Percentiles rank a stretch among this genome's conserved stretches.
Conservation (phyloP, 2,888 invertebrate species). For the Syritta pipiens region DNA sequence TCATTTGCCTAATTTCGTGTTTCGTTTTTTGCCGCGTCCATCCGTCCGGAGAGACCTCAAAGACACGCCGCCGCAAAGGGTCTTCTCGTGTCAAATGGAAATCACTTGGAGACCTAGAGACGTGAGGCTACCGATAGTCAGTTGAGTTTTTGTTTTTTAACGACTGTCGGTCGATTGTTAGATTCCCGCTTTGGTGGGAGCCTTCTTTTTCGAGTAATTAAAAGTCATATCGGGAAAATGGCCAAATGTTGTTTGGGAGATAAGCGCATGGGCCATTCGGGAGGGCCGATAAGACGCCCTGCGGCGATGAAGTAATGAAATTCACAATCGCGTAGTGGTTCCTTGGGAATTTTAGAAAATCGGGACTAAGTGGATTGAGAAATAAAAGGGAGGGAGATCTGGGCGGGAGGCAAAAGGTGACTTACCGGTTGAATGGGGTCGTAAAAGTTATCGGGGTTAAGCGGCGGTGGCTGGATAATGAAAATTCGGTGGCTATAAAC, state of each 20-base stretch:
- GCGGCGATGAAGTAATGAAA: conserved; percentile 47
- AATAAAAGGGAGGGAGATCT: neutral
- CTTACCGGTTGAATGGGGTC: conserved; percentile 54
- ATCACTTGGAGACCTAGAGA: too few relatives aligned
- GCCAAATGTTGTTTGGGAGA: conserved; percentile 58
- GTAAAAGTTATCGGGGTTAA: conserved; percentile 49
- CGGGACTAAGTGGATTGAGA: conserved; percentile 56
- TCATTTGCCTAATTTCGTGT: conserved; percentile 53
- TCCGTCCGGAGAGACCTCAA: conserved; percentile 23
- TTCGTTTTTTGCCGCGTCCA: conserved; percentile 32
- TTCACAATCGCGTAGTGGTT: conserved; percentile 58
- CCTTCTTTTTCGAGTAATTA: conserved; percentile 42
- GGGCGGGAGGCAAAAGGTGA: conserved; percentile 10
- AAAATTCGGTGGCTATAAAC: too few relatives aligned
- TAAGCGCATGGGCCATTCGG: conserved; percentile 19
- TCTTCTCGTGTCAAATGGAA: conserved; percentile 61
- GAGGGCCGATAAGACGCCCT: conserved; percentile 40
- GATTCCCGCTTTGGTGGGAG: conserved; percentile 42
- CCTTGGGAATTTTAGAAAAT: conserved; percentile 56
- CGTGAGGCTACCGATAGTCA: too few relatives aligned
- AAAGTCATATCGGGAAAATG: conserved; percentile 41
- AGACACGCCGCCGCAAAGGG: conserved; percentile 45
- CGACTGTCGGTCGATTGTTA: too few relatives aligned
- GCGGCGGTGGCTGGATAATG: conserved; percentile 22
- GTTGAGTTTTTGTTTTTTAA: too few relatives aligned